phyloP scores from a whole-genome alignment of 2,888 invertebrate genomes.

The Nephrotoma flavescens region DNA sequence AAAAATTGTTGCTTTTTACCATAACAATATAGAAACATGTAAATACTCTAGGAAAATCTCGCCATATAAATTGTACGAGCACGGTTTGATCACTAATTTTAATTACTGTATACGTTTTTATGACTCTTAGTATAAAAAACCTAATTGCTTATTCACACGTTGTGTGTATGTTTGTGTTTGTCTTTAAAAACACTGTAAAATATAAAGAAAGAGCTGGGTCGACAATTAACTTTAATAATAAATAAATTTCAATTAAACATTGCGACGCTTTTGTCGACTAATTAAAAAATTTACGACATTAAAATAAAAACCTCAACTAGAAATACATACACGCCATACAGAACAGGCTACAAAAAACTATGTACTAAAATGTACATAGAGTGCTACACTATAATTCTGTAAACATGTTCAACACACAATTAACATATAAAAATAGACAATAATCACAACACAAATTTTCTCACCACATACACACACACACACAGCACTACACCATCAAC shows the following conservation, averaged over 20 bases:
- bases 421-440: not conserved
- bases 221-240: not conserved
- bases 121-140: not conserved
- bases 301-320: not conserved
- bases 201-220: not conserved
- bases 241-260: not conserved
- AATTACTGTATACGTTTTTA: not conserved
- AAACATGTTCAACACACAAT: not conserved
- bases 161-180: not conserved
- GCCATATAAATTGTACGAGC: not conserved
- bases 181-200: not conserved
- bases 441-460: not conserved
- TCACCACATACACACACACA: not conserved
- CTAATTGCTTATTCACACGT: not conserved
- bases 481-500: not conserved
- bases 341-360: not conserved
- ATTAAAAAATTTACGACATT: not conserved
- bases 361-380: not conserved
- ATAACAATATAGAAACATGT: too few relatives aligned
- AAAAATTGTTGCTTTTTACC: too few relatives aligned
- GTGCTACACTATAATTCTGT: not conserved
- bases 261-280: not conserved
- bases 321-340: not conserved
- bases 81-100: not conserved
- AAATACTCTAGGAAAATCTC: not conserved